A percentile compares a stretch with the other conserved stretches of the same genome.
Conservation (phyloP, 64 coral and sea anemone species). For the Montipora foliosa region DNA sequence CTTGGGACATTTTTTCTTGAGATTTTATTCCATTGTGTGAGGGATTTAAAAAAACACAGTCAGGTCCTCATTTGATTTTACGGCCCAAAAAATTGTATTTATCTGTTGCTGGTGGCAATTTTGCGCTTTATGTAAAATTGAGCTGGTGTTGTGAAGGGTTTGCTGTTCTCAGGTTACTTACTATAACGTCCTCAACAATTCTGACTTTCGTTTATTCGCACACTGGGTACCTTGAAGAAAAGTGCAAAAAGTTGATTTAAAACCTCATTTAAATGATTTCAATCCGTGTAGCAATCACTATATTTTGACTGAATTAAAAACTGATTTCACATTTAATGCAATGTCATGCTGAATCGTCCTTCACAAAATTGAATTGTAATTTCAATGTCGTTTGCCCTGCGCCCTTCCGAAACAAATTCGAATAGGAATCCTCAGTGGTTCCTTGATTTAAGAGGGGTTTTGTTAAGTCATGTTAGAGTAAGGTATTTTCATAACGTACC, state of each 20-base stretch:
- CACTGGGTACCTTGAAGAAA: background rate
- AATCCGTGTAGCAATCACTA: conserved; percentile 32
- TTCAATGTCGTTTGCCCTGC: no score
- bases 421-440: no score
- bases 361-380: no score
- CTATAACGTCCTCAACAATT: background rate
- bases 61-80: conserved; percentile 27
- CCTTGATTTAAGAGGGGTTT: no score
- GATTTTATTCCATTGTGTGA: background rate
- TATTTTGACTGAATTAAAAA: conserved; percentile 23
- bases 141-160: background rate
- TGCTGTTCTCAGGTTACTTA: background rate
- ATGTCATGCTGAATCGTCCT: no score
- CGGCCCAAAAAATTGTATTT: conserved; percentile 19
- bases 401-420: no score
- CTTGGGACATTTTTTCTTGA: background rate
- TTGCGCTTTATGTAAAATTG: background rate
- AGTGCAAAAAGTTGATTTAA: background rate
- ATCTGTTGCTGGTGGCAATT: background rate
- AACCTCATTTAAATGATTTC: background rate
- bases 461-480: no score
- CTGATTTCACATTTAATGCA: background rate
- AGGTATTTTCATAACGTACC: no score
- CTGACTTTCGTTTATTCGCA: background rate
- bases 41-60: background rate